These are phyloP conservation scores for Rhinophrynus dorsalis DNA, from an alignment of 2,797 vertebrate genomes.

Conservation along the genomic window DNA sequence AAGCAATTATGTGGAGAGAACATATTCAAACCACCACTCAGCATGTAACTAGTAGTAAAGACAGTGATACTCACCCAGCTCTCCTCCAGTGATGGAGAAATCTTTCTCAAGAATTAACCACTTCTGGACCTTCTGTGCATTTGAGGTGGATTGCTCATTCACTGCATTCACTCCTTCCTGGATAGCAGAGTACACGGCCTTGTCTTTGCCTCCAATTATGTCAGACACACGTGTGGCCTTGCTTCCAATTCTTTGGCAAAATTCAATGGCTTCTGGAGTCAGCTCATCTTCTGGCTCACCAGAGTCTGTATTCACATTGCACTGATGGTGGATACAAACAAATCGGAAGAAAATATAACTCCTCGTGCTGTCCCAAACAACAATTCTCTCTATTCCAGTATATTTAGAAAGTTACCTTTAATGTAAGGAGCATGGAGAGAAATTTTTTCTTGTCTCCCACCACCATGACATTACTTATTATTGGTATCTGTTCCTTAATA, in stretches of 20 bases:
- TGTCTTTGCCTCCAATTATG: conserved; percentile 71
- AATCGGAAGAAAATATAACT: neutral
- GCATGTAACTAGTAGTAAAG: too few species aligned
- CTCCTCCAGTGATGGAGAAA: conserved; percentile 81
- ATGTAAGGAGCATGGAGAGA: conserved; percentile 84
- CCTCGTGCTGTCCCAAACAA: neutral
- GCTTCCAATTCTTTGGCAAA: conserved; percentile 81
- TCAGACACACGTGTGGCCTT: conserved; percentile 73
- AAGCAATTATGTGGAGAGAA: too few species aligned
- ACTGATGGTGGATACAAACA: conserved; percentile 70
- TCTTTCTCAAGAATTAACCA: conserved; percentile 84
- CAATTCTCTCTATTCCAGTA: too few species aligned
- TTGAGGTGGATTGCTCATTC: conserved; percentile 77
- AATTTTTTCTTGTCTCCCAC: conserved; percentile 92
- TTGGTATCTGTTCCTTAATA: conserved; percentile 80
- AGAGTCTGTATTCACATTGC: conserved; percentile 63
- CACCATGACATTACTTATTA: conserved; percentile 89
- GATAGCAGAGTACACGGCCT: conserved; percentile 70
- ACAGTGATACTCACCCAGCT: conserved; percentile 89
- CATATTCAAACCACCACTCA: too few species aligned
- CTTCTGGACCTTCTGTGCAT: conserved; percentile 87
- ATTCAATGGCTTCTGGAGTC: conserved; percentile 66
- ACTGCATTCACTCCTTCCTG: conserved; percentile 79
- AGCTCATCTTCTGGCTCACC: conserved; percentile 80
- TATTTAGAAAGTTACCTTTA: conserved; percentile 75